These are phyloP conservation scores for Cichlasoma orientale DNA, from an alignment of 2,797 vertebrate species.

Conservation along the genomic window DNA sequence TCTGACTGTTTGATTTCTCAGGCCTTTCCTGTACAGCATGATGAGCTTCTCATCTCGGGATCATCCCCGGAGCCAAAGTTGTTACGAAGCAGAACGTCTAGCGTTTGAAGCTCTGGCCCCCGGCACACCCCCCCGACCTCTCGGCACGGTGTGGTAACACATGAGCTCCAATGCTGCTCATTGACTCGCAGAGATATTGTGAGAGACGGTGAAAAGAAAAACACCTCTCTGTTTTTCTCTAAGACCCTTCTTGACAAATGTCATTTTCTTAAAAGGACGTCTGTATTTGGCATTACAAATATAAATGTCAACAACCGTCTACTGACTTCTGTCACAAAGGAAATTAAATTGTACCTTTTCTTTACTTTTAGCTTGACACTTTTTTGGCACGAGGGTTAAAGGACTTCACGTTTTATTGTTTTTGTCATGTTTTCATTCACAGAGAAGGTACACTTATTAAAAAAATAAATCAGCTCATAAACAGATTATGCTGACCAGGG, in stretches of 20 bases:
- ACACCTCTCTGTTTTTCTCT: constrained; percentile 43
- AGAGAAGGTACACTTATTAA: background rate
- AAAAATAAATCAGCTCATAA: constrained; percentile 3
- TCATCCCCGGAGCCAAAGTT: constrained; percentile 79
- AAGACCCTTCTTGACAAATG: constrained; percentile 29
- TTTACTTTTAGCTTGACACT: background rate
- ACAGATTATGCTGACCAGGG: background rate
- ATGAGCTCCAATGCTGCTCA: constrained; percentile 59
- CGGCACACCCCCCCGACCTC: constrained; percentile 22
- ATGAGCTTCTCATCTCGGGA: constrained; percentile 82
- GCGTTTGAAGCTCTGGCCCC: constrained; percentile 72
- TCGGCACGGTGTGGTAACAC: constrained; percentile 47
- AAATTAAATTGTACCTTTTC: background rate
- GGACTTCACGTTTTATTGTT: background rate
- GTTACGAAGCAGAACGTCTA: constrained; percentile 75
- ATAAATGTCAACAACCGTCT: background rate
- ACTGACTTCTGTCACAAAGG: background rate
- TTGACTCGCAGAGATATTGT: constrained; percentile 63
- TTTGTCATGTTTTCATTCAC: background rate
- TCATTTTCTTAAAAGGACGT: constrained; percentile 23
- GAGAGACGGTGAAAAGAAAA: constrained; percentile 50
- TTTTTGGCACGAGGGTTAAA: background rate
- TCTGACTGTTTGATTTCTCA: constrained; percentile 81
- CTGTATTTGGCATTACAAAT: constrained; percentile 18
- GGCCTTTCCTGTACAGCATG: constrained; percentile 80